Evolutionary conservation across 2,888 invertebrate genomes (phyloP), one percentile per base, ranked within the genome.

Genomic region (Saturnia pavonia): DNA sequence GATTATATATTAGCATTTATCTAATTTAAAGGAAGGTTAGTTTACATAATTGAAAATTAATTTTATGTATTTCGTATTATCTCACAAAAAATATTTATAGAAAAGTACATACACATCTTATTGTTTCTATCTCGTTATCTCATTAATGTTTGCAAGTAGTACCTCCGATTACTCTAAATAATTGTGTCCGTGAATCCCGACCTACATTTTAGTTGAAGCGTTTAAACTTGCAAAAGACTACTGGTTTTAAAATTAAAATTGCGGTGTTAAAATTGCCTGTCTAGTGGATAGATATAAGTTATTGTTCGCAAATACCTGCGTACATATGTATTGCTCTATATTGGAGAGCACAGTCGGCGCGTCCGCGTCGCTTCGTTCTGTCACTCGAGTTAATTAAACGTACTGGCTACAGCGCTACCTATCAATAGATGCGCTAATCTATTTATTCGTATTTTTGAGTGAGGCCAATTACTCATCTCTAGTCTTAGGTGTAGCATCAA

Each of bases 371-470:
- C 90, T 82, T 83, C 87, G 85, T 79, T 77, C 89, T 89, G 92
- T 92, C 92, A 92, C 89, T 92, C 88, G 86, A 90, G 92, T 92
- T 92, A 92, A 92, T 92, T 92, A 92, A 92, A 92, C 92, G 90
- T 86, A 87, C 86, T 83, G 76, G 78, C 77, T 8, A n/a, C 16
- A 48, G 51, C 34, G 22, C 22, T 81, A 76, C 12, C 11, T n/a
- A 11, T 69, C 66, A 45, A 87, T 90, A 76, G 90, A 91, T 84
- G 75, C 65, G 83, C 16, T 74, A 71, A 45, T 34, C 43, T 40
- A 70, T 69, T 25, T 54, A 51, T 14, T 27, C 6, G 14, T 60
- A 4, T 27, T 54, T 54, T 22, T 4, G 3, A 34, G 34, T 34
- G 34, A 34, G 34, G 34, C 6, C 34, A 6, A 34, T 34, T 54